Percentiles rank a stretch among this genome's conserved stretches.
Evolutionary conservation across 2,888 invertebrate genomes (phyloP).

Genomic region (Cynaeus angustus): DNA sequence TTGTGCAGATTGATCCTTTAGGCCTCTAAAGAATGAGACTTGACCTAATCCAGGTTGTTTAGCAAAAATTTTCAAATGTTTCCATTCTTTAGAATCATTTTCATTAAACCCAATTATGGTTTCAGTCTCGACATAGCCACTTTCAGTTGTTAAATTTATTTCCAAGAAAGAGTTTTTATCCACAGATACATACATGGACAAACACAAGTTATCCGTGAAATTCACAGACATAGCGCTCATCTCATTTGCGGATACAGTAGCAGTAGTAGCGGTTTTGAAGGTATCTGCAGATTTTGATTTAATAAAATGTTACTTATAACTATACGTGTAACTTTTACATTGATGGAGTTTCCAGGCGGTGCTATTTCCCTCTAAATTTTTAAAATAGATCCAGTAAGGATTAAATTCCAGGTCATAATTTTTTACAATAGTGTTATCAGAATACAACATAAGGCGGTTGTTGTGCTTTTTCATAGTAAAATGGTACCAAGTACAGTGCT

Average conservation of each 20-base stretch:
- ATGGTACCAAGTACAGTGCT: background rate
- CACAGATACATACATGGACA: constrained; percentile 15
- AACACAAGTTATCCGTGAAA: constrained; percentile 5
- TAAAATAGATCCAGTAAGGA: constrained; percentile 9
- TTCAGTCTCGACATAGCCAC: background rate
- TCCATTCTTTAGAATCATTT: background rate
- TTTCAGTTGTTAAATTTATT: constrained; percentile 1
- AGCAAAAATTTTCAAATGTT: background rate
- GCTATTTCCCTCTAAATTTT: background rate
- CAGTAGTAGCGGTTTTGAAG: background rate
- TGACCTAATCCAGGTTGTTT: background rate
- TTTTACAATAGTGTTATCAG: background rate
- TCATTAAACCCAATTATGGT: constrained; percentile 7
- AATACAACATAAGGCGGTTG: background rate
- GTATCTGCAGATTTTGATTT: background rate
- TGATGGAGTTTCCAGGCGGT: constrained; percentile 6
- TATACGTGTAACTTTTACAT: constrained; percentile 3
- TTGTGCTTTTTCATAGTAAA: background rate
- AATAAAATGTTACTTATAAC: background rate
- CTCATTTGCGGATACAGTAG: background rate
- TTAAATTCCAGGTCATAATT: background rate
- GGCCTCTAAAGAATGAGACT: background rate
- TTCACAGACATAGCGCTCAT: background rate
- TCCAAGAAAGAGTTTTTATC: constrained; percentile 14
- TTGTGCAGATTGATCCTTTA: too few relatives aligned